phyloP scores from a whole-genome alignment of 2,888 invertebrate genomes.

The Leptinotarsa juncta region DNA sequence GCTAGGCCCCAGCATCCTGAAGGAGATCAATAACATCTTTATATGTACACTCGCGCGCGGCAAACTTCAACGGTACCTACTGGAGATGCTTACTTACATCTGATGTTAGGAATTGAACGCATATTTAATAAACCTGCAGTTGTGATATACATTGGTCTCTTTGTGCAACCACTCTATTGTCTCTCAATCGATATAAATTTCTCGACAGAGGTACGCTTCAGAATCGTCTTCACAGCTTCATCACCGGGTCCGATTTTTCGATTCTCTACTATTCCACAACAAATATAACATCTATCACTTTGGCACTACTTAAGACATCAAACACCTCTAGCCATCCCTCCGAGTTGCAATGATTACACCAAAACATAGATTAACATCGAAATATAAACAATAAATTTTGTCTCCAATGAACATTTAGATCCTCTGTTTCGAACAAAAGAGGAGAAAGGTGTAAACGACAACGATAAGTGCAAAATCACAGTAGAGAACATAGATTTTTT shows the following conservation, averaged over 20 bases:
- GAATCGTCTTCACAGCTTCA: conserved; percentile 25
- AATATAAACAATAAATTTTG: conserved; percentile 47
- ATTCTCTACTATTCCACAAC: conserved; percentile 48
- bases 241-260: conserved; percentile 10
- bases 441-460: conserved; percentile 55
- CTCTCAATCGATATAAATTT: conserved; percentile 36
- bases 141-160: conserved; percentile 43
- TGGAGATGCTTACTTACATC: conserved; percentile 61
- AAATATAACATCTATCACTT: conserved; percentile 52
- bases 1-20: conserved; percentile 60
- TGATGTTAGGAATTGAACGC: conserved; percentile 62
- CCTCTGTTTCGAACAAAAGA: conserved; percentile 38
- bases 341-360: conserved; percentile 49
- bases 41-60: conserved; percentile 55
- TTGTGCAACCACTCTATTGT: conserved; percentile 25
- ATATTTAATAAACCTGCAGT: conserved; percentile 47
- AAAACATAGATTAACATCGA: conserved; percentile 50
- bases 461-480: conserved; percentile 61
- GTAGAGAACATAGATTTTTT: conserved; percentile 48
- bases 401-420: conserved; percentile 47
- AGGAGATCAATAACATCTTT: conserved; percentile 62
- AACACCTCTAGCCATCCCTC: conserved; percentile 47
- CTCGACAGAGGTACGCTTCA: conserved; percentile 30
- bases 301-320: conserved; percentile 51
- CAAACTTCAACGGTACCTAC: conserved; percentile 54